Percentiles rank a stretch among this genome's conserved stretches.
phyloP scores from a whole-genome alignment of 2,888 invertebrate species.

The Ephialtes manifestator region DNA sequence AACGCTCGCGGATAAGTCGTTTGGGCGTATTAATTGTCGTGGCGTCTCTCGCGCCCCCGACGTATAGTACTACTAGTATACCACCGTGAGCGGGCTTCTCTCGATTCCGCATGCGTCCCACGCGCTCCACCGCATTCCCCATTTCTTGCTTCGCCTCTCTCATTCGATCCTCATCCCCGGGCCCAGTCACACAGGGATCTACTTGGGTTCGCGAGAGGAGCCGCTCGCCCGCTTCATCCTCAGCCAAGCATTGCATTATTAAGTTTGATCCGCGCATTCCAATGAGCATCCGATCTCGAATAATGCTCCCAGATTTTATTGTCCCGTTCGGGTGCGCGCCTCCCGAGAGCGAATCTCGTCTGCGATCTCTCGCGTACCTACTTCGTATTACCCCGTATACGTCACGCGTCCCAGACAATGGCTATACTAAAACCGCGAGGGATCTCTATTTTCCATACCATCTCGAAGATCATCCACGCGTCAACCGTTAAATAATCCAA shows the following conservation, averaged over 20 bases:
- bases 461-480: constrained; percentile 6
- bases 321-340: constrained; percentile 70
- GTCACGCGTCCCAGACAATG: constrained; percentile 55
- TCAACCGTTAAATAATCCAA: neutral
- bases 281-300: constrained; percentile 82
- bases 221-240: constrained; percentile 63
- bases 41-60: constrained; percentile 55
- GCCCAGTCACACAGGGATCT: constrained; percentile 20
- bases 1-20: constrained; percentile 58
- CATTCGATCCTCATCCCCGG: constrained; percentile 66
- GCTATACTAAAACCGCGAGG: constrained; percentile 62
- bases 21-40: constrained; percentile 67
- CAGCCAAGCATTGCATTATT: constrained; percentile 79
- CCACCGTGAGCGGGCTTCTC: constrained; percentile 53
- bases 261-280: constrained; percentile 85
- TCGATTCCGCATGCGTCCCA: constrained; percentile 78
- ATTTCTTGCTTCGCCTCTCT: constrained; percentile 73
- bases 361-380: constrained; percentile 77
- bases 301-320: constrained; percentile 84
- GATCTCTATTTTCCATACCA: constrained; percentile 60
- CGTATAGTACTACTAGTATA: constrained; percentile 39
- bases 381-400: constrained; percentile 33
- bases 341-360: constrained; percentile 77
- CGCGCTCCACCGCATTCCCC: constrained; percentile 74
- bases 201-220: constrained; percentile 19